Conservation (phyloP, 2,888 invertebrate species). For the Melinopterus prodromus region DNA sequence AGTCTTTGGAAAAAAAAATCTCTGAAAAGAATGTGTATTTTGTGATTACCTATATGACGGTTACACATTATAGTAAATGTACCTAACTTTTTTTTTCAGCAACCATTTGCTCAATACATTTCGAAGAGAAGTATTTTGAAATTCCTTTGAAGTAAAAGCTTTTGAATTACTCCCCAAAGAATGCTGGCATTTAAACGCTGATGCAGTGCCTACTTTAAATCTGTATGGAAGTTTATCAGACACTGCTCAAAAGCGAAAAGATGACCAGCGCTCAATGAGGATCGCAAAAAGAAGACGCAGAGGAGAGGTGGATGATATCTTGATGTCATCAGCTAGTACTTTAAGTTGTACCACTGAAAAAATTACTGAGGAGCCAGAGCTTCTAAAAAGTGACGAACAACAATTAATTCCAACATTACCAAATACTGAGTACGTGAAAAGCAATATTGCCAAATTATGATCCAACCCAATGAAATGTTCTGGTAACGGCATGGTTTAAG, state of each 20-base stretch:
- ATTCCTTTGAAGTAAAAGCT: constrained; percentile 19
- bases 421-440: neutral
- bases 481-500: neutral
- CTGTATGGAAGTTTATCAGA: neutral
- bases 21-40: neutral
- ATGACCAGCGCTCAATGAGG: constrained; percentile 4
- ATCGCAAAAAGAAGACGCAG: constrained; percentile 17
- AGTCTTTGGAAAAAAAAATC: neutral
- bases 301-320: constrained; percentile 7
- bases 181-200: constrained; percentile 16
- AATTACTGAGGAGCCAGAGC: neutral
- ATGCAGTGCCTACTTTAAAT: constrained; percentile 19
- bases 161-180: constrained; percentile 22
- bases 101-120: constrained; percentile 23
- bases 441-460: neutral
- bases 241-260: constrained; percentile 18
- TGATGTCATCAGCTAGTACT: constrained; percentile 7
- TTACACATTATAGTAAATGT: constrained; percentile 4
- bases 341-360: neutral
- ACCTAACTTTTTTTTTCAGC: constrained; percentile 11
- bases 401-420: neutral
- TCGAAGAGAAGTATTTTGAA: constrained; percentile 16
- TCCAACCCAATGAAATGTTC: too few relatives aligned
- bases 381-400: neutral
- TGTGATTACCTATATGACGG: neutral